phyloP scores from a whole-genome alignment of 2,113 vertebrate genomes.

The Muscicapa adusta region DNA sequence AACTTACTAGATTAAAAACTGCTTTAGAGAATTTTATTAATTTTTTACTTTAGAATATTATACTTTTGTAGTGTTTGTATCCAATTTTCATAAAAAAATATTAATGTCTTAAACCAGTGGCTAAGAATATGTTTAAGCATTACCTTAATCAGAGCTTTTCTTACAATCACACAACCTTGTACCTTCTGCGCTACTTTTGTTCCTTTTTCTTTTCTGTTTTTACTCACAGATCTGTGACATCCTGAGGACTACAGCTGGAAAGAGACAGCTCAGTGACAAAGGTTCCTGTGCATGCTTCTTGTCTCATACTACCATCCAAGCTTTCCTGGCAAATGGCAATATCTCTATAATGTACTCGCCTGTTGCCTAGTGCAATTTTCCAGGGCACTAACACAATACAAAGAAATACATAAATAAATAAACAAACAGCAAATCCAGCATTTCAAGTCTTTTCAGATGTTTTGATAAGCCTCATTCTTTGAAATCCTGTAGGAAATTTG shows the following conservation, averaged over 20 bases:
- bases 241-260: not conserved
- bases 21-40: not conserved
- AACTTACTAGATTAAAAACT: not conserved
- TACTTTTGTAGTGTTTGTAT: accelerated
- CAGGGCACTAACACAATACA: not conserved
- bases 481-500: not conserved
- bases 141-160: not conserved
- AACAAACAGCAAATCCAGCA: not conserved
- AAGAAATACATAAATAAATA: not conserved
- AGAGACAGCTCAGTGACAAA: not conserved
- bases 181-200: not conserved
- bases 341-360: not conserved
- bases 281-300: not conserved
- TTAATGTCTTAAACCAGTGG: not conserved
- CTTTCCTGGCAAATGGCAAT: not conserved
- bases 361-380: not conserved
- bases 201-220: not conserved
- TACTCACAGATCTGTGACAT: not conserved
- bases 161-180: not conserved
- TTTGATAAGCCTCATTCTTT: not conserved
- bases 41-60: not conserved
- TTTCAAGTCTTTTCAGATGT: not conserved
- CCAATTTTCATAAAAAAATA: not conserved
- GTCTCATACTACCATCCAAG: not conserved
- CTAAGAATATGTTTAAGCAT: not conserved